Percentiles rank a stretch among this genome's conserved stretches.
Conservation (phyloP, 2,113 vertebrate genomes). For the Cacatua alba region DNA sequence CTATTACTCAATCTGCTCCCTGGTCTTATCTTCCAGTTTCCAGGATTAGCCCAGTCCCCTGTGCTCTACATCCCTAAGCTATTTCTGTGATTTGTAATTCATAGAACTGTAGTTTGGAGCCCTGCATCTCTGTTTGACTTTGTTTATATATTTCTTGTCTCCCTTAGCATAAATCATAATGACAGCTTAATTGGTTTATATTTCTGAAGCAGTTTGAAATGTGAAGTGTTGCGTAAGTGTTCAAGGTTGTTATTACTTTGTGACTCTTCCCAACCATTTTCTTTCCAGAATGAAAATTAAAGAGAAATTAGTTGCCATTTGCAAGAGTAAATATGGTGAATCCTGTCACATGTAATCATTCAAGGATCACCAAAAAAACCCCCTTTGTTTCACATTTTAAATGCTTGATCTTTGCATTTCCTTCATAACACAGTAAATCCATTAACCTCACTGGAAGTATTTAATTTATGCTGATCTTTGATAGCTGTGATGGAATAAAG, state of each 20-base stretch:
- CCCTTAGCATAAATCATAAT: conserved; percentile 35
- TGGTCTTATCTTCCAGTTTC: background rate
- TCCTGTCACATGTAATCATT: background rate
- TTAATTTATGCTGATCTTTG: background rate
- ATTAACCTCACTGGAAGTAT: background rate
- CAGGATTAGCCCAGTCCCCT: background rate
- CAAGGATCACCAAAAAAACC: background rate
- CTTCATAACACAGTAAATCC: background rate
- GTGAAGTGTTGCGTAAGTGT: conserved; percentile 28
- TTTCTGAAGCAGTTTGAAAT: conserved; percentile 50
- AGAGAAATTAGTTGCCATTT: conserved; percentile 42
- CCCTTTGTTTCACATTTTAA: background rate
- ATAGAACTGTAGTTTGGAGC: background rate
- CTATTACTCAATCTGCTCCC: background rate
- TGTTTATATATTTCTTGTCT: conserved; percentile 59
- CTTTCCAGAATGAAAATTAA: conserved; percentile 25
- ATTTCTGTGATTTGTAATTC: conserved; percentile 4
- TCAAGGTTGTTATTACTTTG: conserved; percentile 50
- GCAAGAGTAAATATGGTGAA: conserved; percentile 10
- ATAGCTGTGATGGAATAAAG: background rate
- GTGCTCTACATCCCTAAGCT: background rate
- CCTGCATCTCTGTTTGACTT: conserved; percentile 36
- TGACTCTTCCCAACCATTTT: conserved; percentile 35
- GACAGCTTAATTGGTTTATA: conserved; percentile 65
- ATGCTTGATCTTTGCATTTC: background rate